Conservation (phyloP, 2,888 invertebrate species). For the Alsophila aescularia region DNA sequence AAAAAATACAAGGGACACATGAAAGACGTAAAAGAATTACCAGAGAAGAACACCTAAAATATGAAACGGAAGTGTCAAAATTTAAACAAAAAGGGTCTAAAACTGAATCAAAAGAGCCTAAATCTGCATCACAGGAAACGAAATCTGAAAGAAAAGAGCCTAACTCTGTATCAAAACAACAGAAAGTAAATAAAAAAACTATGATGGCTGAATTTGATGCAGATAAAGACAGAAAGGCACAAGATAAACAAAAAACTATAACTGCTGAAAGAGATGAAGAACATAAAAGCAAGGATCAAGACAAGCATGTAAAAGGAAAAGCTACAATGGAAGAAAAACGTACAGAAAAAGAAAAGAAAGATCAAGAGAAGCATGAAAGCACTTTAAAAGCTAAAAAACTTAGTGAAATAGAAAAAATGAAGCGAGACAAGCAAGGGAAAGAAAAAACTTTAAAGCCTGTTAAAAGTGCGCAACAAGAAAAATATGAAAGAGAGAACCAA, state of each 20-base stretch:
- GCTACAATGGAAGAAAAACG: neutral
- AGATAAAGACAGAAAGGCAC: neutral
- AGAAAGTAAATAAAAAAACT: neutral
- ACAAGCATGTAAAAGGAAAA: neutral
- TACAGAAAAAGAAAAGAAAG: neutral
- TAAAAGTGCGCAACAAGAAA: too few species aligned
- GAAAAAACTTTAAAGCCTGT: too few species aligned
- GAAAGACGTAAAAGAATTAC: constrained; percentile 30
- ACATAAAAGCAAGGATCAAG: neutral
- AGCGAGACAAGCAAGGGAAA: too few species aligned
- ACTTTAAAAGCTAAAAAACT: too few species aligned
- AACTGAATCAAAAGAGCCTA: constrained; percentile 12
- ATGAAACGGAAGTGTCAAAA: constrained; percentile 10
- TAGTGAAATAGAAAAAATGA: too few species aligned
- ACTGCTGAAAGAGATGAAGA: neutral
- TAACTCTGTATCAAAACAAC: neutral
- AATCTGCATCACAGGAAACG: constrained; percentile 6
- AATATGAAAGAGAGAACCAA: too few species aligned
- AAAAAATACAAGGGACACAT: constrained; percentile 31
- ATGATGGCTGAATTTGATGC: neutral
- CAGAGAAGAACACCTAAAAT: constrained; percentile 30
- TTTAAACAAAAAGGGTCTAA: neutral
- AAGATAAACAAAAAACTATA: too few species aligned
- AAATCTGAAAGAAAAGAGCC: neutral
- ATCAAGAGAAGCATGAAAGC: neutral